These are phyloP conservation scores for Artibeus lituratus DNA, from an alignment of 2,797 vertebrate genomes.

Conservation along the genomic window DNA sequence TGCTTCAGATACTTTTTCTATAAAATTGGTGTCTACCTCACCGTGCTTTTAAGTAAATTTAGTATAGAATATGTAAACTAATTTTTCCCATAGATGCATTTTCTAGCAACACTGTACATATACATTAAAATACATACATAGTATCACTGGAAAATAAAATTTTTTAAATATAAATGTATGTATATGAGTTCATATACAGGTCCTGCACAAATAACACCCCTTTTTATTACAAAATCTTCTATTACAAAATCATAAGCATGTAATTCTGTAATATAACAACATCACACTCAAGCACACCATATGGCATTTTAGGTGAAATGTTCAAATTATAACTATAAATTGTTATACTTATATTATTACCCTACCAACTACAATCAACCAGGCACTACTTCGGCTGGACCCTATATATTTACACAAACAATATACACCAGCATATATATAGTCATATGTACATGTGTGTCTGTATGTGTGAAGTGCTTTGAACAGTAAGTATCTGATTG, in stretches of 20 bases:
- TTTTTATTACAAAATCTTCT: too few relatives aligned
- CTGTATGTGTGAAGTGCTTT: neutral
- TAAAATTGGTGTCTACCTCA: neutral
- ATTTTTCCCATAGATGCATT: neutral
- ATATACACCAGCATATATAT: neutral
- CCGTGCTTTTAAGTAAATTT: neutral
- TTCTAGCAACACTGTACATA: neutral
- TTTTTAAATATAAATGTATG: neutral
- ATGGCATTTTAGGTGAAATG: too few relatives aligned
- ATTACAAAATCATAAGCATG: too few relatives aligned
- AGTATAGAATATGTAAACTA: neutral
- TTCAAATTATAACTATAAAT: too few relatives aligned
- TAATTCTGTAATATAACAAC: too few relatives aligned
- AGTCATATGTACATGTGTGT: neutral
- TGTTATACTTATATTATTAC: too few relatives aligned
- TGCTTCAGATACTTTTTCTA: neutral
- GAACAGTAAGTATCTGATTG: neutral
- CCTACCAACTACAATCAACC: too few relatives aligned
- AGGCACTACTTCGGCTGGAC: too few relatives aligned
- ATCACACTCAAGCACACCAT: too few relatives aligned
- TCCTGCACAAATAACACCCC: too few relatives aligned
- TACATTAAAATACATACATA: neutral
- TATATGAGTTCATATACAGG: neutral
- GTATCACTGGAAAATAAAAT: neutral
- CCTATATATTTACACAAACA: neutral